A percentile compares a stretch with the other conserved stretches of the same genome.
These are phyloP conservation scores for Ips nitidus DNA, from an alignment of 1,140 invertebrate genomes.

Conservation along the genomic window DNA sequence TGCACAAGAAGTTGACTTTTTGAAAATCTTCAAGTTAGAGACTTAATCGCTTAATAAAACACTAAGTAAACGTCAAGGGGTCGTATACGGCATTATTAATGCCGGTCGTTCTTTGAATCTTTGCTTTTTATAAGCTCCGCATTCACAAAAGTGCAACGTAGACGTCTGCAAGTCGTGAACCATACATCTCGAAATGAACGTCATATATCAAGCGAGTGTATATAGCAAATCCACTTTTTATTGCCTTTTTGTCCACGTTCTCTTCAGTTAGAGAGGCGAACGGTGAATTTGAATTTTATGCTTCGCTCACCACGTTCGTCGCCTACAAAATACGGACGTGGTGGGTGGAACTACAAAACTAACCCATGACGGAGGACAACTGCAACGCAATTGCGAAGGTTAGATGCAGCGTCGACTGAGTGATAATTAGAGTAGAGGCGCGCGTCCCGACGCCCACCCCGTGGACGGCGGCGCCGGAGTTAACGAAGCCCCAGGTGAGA, in stretches of 20 bases:
- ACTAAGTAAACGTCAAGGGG: too few relatives aligned
- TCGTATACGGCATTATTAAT: not conserved
- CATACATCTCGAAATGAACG: conserved; percentile 15
- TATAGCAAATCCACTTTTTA: conserved; percentile 15
- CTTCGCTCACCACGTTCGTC: too few relatives aligned
- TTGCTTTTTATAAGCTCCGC: not conserved
- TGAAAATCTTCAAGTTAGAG: too few relatives aligned
- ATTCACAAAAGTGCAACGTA: conserved; percentile 14
- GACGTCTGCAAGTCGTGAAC: conserved; percentile 8
- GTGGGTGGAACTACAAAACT: too few relatives aligned
- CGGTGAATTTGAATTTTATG: too few relatives aligned
- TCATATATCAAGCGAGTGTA: conserved; percentile 14
- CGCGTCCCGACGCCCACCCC: conserved; percentile 23
- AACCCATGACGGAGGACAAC: conserved; percentile 21
- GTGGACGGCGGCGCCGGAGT: conserved; percentile 13
- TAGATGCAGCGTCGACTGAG: conserved; percentile 19
- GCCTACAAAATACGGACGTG: too few relatives aligned
- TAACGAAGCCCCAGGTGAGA: conserved; percentile 26
- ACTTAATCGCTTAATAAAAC: too few relatives aligned
- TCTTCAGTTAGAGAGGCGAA: not conserved
- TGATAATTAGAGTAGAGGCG: conserved; percentile 22
- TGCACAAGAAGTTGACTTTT: not conserved
- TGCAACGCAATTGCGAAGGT: conserved; percentile 27
- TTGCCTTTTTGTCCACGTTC: conserved; percentile 10
- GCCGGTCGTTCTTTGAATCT: not conserved